Base-by-base conservation (phyloP, 1,140 invertebrate genomes). In the Gonatopus flavifemur region DNA sequence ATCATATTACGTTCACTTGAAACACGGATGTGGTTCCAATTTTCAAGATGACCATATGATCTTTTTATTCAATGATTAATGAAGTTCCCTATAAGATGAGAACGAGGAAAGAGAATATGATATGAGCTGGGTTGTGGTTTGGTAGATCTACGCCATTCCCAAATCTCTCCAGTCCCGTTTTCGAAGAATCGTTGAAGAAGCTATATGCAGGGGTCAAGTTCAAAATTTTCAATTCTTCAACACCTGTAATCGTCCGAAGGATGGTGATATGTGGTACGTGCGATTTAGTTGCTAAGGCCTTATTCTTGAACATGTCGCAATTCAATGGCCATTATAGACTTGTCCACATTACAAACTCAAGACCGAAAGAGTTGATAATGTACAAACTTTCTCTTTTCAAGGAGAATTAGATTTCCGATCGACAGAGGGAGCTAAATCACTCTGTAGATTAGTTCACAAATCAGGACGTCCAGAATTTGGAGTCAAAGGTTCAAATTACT, bases 1-100 rank as follows among this genome's bases (percentile, higher is more conserved):
- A 16, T 44, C 32, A 44, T 21, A 4, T 44, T 19, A 30, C 42
- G 7, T 33, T 44, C 30, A 45, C 32, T 9, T 45, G 43, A 33
- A 35, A 45, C n/a, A n/a, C n/a, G n/a, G n/a, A n/a, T n/a, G 19
- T 45, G 5, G 35, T 45, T 18, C 35, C 35, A 16, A 35, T 33
- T 3, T 45, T 33, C 3, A 33, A 45, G 36, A 21, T 36, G 8
- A 35, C 19, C 18, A 45, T 45, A 16, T 36, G 43, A 33, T 33
- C 43, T 5, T 45, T 45, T 16, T 45, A 35, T 25, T 36, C 36
- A 24, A 24, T 10, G 9, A 46, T 46, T 24, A 25, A 36, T 15
- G 43, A 46, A 25, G 12, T 46, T 3, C 43, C 43, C 3, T 35
- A 15, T 16, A 21, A 21, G 15, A 2, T n/a, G 18, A 24, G 43